Evolutionary conservation across 2,797 vertebrate species (phyloP), one percentile per base, ranked within the genome.

Genomic region (Pseudomugil gertrudae): DNA sequence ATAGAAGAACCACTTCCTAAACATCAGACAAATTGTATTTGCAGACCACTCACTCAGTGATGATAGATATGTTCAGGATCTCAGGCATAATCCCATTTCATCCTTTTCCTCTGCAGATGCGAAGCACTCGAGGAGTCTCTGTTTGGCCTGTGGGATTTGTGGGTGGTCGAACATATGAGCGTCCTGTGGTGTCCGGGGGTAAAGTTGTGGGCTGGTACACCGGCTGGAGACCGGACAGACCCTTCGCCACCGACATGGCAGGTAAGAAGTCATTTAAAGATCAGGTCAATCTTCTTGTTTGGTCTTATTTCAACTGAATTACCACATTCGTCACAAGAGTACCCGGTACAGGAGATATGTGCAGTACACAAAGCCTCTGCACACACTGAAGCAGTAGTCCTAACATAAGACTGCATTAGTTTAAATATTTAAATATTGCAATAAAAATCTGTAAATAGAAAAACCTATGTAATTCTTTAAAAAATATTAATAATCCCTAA

Each of bases 181-280:
- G 96, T 3, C 96, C 96, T 0, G 35, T 97, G 0, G 96, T 98
- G 87, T 69, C 86, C 0, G 79, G 93, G 0, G 96, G 96, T 51
- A 96, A 94, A 63, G 96, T 98, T 0, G 95, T 99, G 0, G 96
- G 97, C 69, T 99, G 98, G 98, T 99, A 99, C 90, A 98, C 96
- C 0, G 98, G 98, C 83, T 99, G 98, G 98, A 95, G 96, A 85
- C 95, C 97, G 2, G 98, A 98, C 93, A 92, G 98, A 74, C 95
- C 96, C 10, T 99, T 99, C 13, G 96, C 98, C 47, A 97, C 95
- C 0, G 98, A 99, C 89, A 99, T 99, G 98, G 98, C 98, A 92
- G 98, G 98, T 97, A 86, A 93, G 69, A 40, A 2, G 19, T 45
- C 23, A 35, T 48, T 33, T 50, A 33, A 1, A 51, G 52, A 26